These are phyloP conservation scores for Microplitis manilae DNA, from an alignment of 2,888 invertebrate species.

Conservation along the genomic window DNA sequence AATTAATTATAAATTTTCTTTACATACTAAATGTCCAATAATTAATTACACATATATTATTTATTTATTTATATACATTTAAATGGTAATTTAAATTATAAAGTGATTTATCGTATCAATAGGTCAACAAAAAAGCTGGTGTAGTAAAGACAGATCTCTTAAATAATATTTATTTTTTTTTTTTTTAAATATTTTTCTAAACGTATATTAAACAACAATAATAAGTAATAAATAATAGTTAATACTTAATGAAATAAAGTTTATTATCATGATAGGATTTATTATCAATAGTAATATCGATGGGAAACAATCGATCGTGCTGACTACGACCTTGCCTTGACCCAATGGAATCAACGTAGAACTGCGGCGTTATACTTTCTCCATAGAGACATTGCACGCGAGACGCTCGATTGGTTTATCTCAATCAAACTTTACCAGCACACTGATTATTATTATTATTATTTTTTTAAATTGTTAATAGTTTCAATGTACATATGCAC, in stretches of 20 bases:
- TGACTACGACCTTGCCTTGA: constrained; percentile 52
- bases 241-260: constrained; percentile 8
- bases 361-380: constrained; percentile 51
- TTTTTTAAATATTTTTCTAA: neutral
- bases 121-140: neutral
- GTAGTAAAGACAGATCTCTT: neutral
- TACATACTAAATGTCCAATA: neutral
- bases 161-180: neutral
- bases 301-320: constrained; percentile 31
- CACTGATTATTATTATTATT: constrained; percentile 25
- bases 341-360: constrained; percentile 51
- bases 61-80: neutral
- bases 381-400: constrained; percentile 36
- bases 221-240: neutral
- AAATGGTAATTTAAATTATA: neutral
- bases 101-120: constrained; percentile 1
- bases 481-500: too few species aligned
- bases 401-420: constrained; percentile 19
- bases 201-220: neutral
- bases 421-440: constrained; percentile 25
- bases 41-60: neutral
- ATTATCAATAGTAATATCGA: constrained; percentile 28
- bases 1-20: too few species aligned
- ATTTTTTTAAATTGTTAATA: neutral
- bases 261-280: constrained; percentile 21